Evolutionary conservation across 1,140 invertebrate species (phyloP).

Genomic region (Trichoplusia ni): DNA sequence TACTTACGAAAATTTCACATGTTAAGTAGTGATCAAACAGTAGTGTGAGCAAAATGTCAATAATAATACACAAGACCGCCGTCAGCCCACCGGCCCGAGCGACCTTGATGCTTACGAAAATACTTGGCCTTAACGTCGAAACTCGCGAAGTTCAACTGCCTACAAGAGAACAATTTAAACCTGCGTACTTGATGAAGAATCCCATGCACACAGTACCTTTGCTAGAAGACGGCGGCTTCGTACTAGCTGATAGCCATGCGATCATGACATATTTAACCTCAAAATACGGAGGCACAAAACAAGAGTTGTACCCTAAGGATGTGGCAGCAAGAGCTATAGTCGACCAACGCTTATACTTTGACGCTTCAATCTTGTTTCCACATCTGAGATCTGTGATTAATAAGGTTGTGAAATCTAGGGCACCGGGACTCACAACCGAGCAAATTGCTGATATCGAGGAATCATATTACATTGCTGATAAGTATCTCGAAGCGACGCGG

Average conservation of each 20-base stretch:
- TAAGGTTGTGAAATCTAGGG: not conserved
- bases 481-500: slow-evolving; percentile 38
- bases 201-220: slow-evolving; percentile 39
- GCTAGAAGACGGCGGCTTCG: slow-evolving; percentile 41
- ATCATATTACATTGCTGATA: slow-evolving; percentile 45
- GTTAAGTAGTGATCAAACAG: too few species aligned
- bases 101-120: too few species aligned
- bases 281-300: slow-evolving; percentile 80
- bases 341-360: slow-evolving; percentile 83
- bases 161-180: slow-evolving; percentile 81
- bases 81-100: too few species aligned
- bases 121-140: too few species aligned
- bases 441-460: slow-evolving; percentile 22
- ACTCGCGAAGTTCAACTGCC: too few species aligned
- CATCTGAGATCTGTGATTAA: not conserved
- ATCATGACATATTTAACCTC: slow-evolving; percentile 82
- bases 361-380: slow-evolving; percentile 78
- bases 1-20: too few species aligned
- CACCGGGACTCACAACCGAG: not conserved
- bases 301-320: slow-evolving; percentile 82
- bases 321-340: slow-evolving; percentile 78
- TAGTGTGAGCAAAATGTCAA: too few species aligned
- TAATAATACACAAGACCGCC: too few species aligned
- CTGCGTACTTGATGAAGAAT: slow-evolving; percentile 75
- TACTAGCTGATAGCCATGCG: slow-evolving; percentile 71